Percentiles rank a stretch among this genome's conserved stretches.
Conservation (phyloP, 1,140 invertebrate species). For the Capitella teleta region DNA sequence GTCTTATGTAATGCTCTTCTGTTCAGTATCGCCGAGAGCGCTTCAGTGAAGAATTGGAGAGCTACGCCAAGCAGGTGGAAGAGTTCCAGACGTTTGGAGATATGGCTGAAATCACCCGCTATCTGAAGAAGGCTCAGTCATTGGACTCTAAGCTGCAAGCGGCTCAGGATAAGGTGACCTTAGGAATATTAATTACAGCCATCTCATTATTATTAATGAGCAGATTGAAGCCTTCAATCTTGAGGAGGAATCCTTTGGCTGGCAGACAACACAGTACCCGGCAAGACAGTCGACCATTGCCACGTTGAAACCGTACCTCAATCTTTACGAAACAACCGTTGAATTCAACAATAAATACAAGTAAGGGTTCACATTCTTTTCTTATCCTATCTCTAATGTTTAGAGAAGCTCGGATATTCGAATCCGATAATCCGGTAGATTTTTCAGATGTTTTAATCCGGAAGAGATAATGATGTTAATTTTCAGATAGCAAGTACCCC, state of each 20-base stretch:
- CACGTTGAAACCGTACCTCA: constrained; percentile 61
- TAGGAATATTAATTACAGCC: no score
- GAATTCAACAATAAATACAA: constrained; percentile 74
- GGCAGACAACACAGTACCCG: constrained; percentile 81
- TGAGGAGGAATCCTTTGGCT: constrained; percentile 81
- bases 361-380: no score
- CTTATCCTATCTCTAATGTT: no score
- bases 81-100: constrained; percentile 81
- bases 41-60: constrained; percentile 68
- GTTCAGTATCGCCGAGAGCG: constrained; percentile 40
- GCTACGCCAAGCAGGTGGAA: constrained; percentile 68
- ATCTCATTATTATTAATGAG: no score
- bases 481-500: no score
- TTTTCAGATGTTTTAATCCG: no score
- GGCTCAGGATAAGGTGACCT: constrained; percentile 55
- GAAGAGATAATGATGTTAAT: no score
- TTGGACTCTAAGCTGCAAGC: constrained; percentile 57
- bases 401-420: no score
- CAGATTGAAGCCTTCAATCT: constrained; percentile 78
- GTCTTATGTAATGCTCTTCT: constrained; percentile 7
- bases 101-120: constrained; percentile 70
- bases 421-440: no score
- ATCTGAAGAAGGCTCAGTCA: constrained; percentile 65
- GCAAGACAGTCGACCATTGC: constrained; percentile 54
- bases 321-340: constrained; percentile 74